phyloP scores from a whole-genome alignment of 2,797 vertebrate species.

The Danio aesculapii region DNA sequence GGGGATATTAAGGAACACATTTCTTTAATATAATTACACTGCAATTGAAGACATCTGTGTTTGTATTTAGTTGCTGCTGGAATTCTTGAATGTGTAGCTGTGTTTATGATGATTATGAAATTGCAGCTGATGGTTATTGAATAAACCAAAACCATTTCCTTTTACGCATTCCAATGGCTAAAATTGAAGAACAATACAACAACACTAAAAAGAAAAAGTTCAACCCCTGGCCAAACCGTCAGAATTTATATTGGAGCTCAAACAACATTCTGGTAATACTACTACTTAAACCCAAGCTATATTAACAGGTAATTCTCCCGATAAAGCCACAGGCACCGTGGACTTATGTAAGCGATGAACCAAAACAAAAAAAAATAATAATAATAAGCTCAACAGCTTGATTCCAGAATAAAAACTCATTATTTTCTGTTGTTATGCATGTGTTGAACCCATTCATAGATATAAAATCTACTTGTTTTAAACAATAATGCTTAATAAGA shows the following conservation, averaged over 20 bases:
- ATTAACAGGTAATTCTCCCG: background rate
- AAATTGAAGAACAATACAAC: background rate
- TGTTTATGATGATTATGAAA: slow-evolving; percentile 4
- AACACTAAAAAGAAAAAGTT: background rate
- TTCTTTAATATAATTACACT: background rate
- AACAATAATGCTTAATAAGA: too few relatives aligned
- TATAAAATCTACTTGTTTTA: too few relatives aligned
- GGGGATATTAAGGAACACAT: background rate
- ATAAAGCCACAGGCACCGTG: background rate
- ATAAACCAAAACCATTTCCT: slow-evolving; percentile 3
- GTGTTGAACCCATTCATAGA: too few relatives aligned
- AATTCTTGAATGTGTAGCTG: background rate
- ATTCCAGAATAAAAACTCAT: background rate
- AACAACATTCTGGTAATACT: slow-evolving; percentile 2
- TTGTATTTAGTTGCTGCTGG: background rate
- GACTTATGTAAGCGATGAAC: background rate
- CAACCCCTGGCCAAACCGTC: background rate
- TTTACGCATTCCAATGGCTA: background rate
- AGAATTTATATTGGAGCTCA: background rate
- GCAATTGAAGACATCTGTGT: background rate
- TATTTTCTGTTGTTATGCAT: too few relatives aligned
- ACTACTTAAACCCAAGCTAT: background rate
- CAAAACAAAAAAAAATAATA: background rate
- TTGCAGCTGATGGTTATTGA: background rate
- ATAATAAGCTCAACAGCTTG: too few relatives aligned